phyloP scores from a whole-genome alignment of 2,797 vertebrate genomes.

The Columba guinea region DNA sequence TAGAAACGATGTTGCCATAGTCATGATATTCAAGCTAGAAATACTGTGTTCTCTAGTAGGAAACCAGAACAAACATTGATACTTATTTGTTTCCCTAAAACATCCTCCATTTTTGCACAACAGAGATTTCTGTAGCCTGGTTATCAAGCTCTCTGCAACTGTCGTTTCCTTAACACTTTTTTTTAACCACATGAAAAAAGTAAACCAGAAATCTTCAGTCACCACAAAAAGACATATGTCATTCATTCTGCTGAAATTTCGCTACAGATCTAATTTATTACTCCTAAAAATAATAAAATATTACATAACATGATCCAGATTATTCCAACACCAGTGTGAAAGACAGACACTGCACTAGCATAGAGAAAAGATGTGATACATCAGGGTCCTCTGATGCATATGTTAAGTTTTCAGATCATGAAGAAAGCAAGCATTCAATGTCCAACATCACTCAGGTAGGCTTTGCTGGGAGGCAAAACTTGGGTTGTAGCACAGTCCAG shows the following conservation, averaged over 20 bases:
- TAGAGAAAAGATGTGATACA: fast-evolving
- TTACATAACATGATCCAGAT: background rate
- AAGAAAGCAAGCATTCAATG: background rate
- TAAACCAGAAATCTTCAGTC: background rate
- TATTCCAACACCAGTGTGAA: background rate
- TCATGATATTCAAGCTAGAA: background rate
- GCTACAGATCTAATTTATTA: background rate
- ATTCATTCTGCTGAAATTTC: background rate
- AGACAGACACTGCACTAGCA: background rate
- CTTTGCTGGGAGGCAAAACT: background rate
- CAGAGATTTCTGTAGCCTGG: background rate
- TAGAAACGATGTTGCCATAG: background rate
- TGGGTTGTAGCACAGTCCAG: background rate
- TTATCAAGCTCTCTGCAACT: background rate
- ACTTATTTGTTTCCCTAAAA: background rate
- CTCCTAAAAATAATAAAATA: background rate
- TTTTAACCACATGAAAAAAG: background rate
- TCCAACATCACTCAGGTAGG: background rate
- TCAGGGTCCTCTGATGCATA: background rate
- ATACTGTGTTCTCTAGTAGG: background rate
- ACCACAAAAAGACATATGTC: background rate
- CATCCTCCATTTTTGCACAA: background rate
- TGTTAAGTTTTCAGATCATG: background rate
- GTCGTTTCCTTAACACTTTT: background rate
- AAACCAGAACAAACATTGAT: background rate